Conservation (phyloP, 2,888 invertebrate species). For the Yponomeuta evonymella region DNA sequence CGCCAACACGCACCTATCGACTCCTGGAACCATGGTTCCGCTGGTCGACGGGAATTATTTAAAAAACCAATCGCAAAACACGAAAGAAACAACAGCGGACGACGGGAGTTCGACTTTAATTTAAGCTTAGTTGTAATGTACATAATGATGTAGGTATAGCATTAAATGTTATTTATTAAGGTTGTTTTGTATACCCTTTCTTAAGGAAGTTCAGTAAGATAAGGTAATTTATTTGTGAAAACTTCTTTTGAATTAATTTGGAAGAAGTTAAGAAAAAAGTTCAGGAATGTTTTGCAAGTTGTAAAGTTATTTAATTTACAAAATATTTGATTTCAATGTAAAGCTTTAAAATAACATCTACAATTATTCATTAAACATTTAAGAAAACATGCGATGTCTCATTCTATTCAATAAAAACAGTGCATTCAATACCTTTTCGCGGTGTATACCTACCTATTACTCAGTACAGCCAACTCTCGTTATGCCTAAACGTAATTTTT, state of each 20-base stretch:
- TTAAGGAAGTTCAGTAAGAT: no score
- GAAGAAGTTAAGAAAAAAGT: slow-evolving; percentile 23
- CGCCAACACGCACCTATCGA: slow-evolving; percentile 59
- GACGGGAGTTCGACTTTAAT: slow-evolving; percentile 41
- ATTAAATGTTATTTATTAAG: slow-evolving; percentile 49
- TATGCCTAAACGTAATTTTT: no score
- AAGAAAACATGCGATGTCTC: slow-evolving; percentile 54
- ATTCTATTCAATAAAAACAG: slow-evolving; percentile 40
- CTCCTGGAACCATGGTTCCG: slow-evolving; percentile 49
- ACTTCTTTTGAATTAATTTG: no score
- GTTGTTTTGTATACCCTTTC: neutral
- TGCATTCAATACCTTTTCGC: slow-evolving; percentile 38
- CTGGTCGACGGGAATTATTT: slow-evolving; percentile 50
- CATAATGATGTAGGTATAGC: slow-evolving; percentile 31
- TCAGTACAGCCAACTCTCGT: no score
- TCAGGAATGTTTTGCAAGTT: slow-evolving; percentile 10
- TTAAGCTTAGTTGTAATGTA: slow-evolving; percentile 29
- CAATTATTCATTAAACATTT: neutral
- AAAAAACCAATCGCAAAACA: slow-evolving; percentile 45
- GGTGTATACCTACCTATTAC: no score
- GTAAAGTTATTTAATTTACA: neutral
- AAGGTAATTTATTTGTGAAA: no score
- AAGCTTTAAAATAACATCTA: neutral
- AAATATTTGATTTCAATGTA: neutral
- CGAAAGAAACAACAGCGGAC: slow-evolving; percentile 41